Conservation (phyloP, 2,888 invertebrate species). For the Aphidius colemani region DNA sequence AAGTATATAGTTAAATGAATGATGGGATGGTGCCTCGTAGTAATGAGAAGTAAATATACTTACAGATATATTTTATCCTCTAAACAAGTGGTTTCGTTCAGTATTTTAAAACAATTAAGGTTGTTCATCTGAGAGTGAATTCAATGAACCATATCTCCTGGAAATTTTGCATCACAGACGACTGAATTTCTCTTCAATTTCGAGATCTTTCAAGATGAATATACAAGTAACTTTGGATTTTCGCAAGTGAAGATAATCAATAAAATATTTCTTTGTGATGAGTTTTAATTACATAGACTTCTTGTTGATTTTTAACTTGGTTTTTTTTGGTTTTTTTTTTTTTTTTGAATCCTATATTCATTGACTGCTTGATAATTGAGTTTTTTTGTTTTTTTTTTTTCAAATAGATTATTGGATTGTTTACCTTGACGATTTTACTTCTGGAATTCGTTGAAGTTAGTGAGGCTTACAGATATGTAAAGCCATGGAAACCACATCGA, state of each 20-base stretch:
- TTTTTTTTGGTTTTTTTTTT: not conserved
- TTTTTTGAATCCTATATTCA: not conserved
- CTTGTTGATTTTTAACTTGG: not conserved
- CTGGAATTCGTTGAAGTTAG: slow-evolving; percentile 37
- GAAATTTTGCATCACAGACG: too few species aligned
- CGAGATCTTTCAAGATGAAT: slow-evolving; percentile 9
- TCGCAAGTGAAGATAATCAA: not conserved
- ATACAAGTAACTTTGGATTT: slow-evolving; percentile 3
- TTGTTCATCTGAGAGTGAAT: not conserved
- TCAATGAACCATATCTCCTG: too few species aligned
- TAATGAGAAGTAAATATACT: too few species aligned
- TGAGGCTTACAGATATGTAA: slow-evolving; percentile 39
- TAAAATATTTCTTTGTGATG: not conserved
- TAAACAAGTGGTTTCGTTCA: not conserved
- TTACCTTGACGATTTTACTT: slow-evolving; percentile 33
- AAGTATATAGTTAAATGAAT: too few species aligned
- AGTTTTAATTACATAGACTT: not conserved
- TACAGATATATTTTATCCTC: not conserved
- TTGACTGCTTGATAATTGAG: not conserved
- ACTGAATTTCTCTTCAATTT: not conserved
- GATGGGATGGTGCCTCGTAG: too few species aligned
- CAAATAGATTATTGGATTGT: slow-evolving; percentile 13
- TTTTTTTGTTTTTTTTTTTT: slow-evolving; percentile 5
- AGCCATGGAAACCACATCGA: slow-evolving; percentile 42
- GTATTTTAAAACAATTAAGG: not conserved